Evolutionary conservation across 1,140 invertebrate species (phyloP).

Genomic region (Procambarus clarkii): DNA sequence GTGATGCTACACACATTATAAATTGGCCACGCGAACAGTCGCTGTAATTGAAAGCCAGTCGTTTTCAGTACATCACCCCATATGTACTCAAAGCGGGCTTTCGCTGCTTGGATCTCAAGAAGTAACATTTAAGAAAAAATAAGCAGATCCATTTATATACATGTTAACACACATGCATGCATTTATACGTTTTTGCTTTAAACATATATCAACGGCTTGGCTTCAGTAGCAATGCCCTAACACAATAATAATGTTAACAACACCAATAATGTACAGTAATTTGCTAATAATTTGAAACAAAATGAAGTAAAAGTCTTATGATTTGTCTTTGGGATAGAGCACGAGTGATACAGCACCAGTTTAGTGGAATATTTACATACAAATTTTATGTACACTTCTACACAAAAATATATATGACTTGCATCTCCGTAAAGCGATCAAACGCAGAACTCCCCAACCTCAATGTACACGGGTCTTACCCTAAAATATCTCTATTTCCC

Average conservation of each 20-base stretch:
- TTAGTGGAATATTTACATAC: neutral
- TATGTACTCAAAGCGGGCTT: conserved; percentile 53
- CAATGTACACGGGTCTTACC: neutral
- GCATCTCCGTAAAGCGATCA: neutral
- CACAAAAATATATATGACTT: conserved; percentile 12
- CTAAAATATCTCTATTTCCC: too few relatives aligned
- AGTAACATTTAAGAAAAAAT: neutral
- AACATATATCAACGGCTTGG: neutral
- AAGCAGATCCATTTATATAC: neutral
- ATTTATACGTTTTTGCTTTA: neutral
- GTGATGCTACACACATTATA: neutral
- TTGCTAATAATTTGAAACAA: neutral
- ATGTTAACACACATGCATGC: conserved; percentile 1
- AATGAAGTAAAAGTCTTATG: neutral
- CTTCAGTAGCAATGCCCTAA: too few relatives aligned
- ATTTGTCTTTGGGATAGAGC: neutral
- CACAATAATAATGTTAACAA: too few relatives aligned
- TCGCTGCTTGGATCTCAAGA: neutral
- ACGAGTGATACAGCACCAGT: neutral
- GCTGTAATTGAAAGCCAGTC: neutral
- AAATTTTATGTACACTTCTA: neutral
- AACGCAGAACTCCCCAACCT: neutral
- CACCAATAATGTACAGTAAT: too few relatives aligned
- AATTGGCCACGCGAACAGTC: neutral
- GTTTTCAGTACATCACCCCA: conserved; percentile 51